Evolutionary conservation across 1,140 invertebrate genomes (phyloP).

Genomic region (Leptestheria dahalacensis): DNA sequence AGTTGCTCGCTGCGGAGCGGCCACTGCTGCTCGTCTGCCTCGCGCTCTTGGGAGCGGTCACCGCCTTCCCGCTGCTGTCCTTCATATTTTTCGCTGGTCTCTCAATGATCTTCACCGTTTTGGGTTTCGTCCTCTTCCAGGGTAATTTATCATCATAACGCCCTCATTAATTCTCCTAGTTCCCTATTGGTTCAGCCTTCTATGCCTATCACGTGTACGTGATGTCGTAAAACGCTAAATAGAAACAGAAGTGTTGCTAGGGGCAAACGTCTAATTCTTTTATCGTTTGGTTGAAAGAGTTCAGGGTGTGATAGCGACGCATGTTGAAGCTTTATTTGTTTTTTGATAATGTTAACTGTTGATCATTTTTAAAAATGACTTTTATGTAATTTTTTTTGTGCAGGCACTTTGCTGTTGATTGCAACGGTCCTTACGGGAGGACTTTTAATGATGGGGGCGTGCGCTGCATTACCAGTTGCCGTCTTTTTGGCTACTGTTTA

Average conservation of each 20-base stretch:
- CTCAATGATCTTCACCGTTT: neutral
- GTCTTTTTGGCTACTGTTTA: neutral
- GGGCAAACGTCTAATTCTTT: no score
- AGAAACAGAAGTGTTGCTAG: no score
- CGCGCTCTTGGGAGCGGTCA: neutral
- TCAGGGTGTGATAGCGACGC: no score
- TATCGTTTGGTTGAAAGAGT: no score
- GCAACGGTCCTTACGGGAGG: neutral
- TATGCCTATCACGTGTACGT: no score
- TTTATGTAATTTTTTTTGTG: neutral
- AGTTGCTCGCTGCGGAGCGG: neutral
- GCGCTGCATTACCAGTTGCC: neutral
- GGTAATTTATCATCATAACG: no score
- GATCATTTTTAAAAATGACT: neutral
- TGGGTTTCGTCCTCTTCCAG: neutral
- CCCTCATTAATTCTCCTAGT: neutral
- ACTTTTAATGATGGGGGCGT: neutral
- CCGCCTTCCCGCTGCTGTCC: neutral
- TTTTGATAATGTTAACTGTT: neutral
- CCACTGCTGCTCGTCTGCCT: neutral
- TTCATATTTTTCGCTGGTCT: neutral
- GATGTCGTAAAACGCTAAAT: no score
- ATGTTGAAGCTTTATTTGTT: neutral
- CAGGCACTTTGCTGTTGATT: neutral
- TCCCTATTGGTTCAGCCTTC: neutral